Percentiles rank a stretch among this genome's conserved stretches.
phyloP scores from a whole-genome alignment of 2,113 vertebrate species.

The Formicarius rufipectus region DNA sequence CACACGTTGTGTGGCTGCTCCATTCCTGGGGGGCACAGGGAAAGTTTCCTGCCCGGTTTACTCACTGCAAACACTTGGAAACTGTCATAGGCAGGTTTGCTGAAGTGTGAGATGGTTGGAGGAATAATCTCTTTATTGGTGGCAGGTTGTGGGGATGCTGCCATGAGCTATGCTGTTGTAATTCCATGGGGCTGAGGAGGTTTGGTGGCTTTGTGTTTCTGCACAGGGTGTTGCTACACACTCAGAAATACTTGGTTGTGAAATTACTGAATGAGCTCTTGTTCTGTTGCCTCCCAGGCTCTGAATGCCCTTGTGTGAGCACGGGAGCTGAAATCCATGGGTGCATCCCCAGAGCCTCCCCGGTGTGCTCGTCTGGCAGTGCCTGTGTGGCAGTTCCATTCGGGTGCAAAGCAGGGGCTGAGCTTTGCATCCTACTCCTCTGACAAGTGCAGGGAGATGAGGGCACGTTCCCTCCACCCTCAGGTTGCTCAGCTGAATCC shows the following conservation, averaged over 20 bases:
- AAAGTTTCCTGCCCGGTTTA: neutral
- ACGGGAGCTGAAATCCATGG: neutral
- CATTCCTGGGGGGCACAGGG: neutral
- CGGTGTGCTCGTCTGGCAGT: neutral
- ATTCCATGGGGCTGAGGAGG: neutral
- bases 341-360: neutral
- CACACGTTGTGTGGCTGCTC: neutral
- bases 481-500: neutral
- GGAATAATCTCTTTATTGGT: neutral
- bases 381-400: neutral
- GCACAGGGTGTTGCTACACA: neutral
- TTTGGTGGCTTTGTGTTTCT: neutral
- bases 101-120: rapidly evolving
- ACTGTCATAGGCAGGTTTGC: neutral
- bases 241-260: neutral
- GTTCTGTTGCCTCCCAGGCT: neutral
- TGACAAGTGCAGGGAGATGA: neutral
- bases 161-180: neutral
- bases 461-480: neutral
- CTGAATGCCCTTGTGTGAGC: neutral
- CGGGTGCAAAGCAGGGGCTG: neutral
- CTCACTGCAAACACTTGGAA: neutral
- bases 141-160: neutral
- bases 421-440: neutral
- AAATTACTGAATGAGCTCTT: neutral